phyloP scores from a whole-genome alignment of 2,888 invertebrate species.

The Lacanobia oleracea region DNA sequence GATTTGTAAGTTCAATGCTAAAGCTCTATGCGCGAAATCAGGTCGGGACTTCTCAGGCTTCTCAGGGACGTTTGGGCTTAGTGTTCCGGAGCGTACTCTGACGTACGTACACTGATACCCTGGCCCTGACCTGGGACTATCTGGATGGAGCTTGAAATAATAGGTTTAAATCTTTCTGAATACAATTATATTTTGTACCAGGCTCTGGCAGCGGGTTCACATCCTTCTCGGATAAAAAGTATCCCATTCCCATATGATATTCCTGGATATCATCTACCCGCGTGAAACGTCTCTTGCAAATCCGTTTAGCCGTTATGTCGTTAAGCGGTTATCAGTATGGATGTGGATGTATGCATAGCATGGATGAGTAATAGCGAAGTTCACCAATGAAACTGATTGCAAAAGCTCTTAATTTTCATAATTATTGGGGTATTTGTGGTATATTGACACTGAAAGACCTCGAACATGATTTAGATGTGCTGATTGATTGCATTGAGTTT shows the following conservation, averaged over 20 bases:
- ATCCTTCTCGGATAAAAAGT: no score
- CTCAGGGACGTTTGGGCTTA: constrained; percentile 27
- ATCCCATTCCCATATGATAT: no score
- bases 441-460: not conserved
- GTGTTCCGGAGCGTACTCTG: constrained; percentile 10
- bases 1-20: not conserved
- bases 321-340: no score
- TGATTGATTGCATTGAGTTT: not conserved
- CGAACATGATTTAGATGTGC: not conserved
- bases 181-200: not conserved
- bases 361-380: not conserved
- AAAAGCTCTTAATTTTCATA: not conserved
- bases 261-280: no score
- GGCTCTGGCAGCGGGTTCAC: no score
- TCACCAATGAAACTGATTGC: not conserved
- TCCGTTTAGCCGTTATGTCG: no score
- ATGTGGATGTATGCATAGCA: no score
- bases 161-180: not conserved
- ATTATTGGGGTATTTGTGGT: not conserved
- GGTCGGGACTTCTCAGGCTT: constrained; percentile 16
- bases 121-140: constrained; percentile 10
- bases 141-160: not conserved
- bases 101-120: not conserved
- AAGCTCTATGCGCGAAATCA: constrained; percentile 4
- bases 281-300: no score